Evolutionary conservation across 2,113 vertebrate species (phyloP).

Genomic region (Eulemur rufifrons): DNA sequence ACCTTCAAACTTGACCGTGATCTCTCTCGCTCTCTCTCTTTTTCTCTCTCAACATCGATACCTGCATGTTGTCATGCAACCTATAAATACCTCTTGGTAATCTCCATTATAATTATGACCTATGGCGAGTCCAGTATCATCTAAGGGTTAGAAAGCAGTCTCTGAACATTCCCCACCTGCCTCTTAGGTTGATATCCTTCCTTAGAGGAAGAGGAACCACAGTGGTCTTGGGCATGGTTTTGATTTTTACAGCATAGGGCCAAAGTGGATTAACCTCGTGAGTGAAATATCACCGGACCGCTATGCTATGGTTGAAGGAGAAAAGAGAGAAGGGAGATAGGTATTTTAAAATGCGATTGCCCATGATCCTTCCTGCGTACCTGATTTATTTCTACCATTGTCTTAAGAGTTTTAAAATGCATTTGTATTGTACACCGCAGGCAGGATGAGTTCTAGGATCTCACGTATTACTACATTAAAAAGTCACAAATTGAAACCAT

Average conservation of each 20-base stretch:
- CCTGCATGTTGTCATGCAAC: not conserved
- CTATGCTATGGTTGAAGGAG: not conserved
- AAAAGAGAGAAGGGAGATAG: not conserved
- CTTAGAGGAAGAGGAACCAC: not conserved
- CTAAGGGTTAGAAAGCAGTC: not conserved
- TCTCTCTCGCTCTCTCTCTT: not conserved
- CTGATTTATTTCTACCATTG: conserved; percentile 17
- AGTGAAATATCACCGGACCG: not conserved
- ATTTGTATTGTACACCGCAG: conserved; percentile 57
- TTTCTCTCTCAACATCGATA: not conserved
- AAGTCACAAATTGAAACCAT: not conserved
- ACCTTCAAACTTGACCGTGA: not conserved
- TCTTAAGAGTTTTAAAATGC: conserved; percentile 60
- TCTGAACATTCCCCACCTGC: not conserved
- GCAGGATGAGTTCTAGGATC: conserved; percentile 29
- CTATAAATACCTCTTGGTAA: not conserved
- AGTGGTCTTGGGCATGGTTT: not conserved
- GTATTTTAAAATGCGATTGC: not conserved
- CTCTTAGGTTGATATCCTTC: not conserved
- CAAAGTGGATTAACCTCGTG: fast-evolving
- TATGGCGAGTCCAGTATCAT: not conserved
- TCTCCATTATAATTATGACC: not conserved
- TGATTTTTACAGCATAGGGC: not conserved
- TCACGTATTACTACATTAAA: conserved; percentile 10
- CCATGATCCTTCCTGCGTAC: not conserved